phyloP scores from a whole-genome alignment of 2,888 invertebrate genomes.

The Eupithecia inturbata region DNA sequence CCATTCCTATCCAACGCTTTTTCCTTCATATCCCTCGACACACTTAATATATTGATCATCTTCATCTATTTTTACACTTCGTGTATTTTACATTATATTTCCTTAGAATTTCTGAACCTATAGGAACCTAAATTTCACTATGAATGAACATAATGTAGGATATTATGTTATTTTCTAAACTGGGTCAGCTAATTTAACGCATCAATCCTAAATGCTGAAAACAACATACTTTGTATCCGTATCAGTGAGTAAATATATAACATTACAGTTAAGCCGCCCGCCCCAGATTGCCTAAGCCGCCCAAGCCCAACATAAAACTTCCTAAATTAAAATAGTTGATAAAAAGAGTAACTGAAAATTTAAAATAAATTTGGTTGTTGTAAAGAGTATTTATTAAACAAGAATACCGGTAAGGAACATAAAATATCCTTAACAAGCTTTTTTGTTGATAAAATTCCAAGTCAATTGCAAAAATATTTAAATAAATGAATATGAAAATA shows the following conservation, averaged over 20 bases:
- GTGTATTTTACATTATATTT: neutral
- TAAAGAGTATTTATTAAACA: neutral
- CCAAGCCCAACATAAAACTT: constrained; percentile 18
- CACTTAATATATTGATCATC: neutral
- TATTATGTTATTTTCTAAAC: too few relatives aligned
- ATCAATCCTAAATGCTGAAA: neutral
- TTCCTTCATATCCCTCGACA: neutral
- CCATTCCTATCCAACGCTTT: neutral
- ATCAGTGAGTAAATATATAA: neutral
- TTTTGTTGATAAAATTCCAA: neutral
- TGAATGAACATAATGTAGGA: too few relatives aligned
- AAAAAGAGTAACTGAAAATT: neutral
- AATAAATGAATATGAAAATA: too few relatives aligned
- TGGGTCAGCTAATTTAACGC: neutral
- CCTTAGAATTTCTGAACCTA: neutral
- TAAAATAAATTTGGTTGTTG: neutral
- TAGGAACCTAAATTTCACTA: neutral
- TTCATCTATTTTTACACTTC: neutral
- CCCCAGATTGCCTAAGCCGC: constrained; percentile 23
- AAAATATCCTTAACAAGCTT: neutral
- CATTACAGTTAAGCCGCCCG: constrained; percentile 14
- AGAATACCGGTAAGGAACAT: neutral
- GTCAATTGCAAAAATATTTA: neutral
- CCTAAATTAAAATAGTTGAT: constrained; percentile 9
- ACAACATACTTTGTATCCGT: neutral